A percentile compares a stretch with the other conserved stretches of the same genome.
These are phyloP conservation scores for Dilophus febrilis DNA, from an alignment of 2,888 invertebrate species.

Conservation along the genomic window DNA sequence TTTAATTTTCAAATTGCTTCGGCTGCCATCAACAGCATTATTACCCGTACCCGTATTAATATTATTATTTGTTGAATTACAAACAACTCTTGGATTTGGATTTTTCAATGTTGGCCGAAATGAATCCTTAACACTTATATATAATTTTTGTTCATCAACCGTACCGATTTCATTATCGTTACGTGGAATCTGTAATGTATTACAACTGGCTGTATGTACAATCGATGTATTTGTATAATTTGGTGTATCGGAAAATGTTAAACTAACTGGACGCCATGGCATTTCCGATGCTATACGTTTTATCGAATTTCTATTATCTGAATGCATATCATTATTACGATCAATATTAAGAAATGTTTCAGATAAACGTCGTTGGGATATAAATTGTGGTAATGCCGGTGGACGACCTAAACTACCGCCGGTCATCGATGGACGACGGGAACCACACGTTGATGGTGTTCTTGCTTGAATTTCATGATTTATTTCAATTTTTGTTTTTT, in stretches of 20 bases:
- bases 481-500: constrained; percentile 60
- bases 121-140: constrained; percentile 15
- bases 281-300: constrained; percentile 34
- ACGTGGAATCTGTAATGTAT: constrained; percentile 45
- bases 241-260: constrained; percentile 18
- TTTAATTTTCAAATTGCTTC: too few relatives aligned
- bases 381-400: too few relatives aligned
- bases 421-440: constrained; percentile 46
- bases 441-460: constrained; percentile 62
- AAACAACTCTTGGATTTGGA: constrained; percentile 31
- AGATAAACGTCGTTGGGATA: constrained; percentile 36
- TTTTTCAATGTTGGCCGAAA: constrained; percentile 9
- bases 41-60: too few relatives aligned
- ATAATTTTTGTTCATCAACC: constrained; percentile 20
- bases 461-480: constrained; percentile 66
- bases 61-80: constrained; percentile 11
- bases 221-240: constrained; percentile 26
- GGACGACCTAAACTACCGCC: not conserved
- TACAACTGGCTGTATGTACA: constrained; percentile 48
- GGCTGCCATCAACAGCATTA: too few relatives aligned
- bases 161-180: constrained; percentile 26
- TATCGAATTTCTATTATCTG: constrained; percentile 16
- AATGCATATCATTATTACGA: constrained; percentile 19
- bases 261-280: constrained; percentile 32
- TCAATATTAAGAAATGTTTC: constrained; percentile 36